Evolutionary conservation across 2,797 vertebrate genomes (phyloP).

Genomic region (Mormyrops boulengeri): DNA sequence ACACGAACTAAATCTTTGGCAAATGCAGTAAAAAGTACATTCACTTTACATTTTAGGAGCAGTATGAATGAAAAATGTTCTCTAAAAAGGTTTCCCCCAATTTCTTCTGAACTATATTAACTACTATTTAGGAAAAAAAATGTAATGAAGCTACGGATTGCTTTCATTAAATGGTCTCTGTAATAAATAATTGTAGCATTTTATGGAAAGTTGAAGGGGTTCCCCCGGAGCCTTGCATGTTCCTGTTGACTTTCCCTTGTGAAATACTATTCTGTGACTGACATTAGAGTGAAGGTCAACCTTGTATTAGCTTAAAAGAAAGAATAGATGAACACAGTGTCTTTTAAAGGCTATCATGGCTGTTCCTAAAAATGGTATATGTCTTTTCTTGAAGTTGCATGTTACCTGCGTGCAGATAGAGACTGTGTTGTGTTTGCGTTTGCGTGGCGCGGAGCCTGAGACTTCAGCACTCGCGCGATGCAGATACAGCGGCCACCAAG

Average conservation of each 20-base stretch:
- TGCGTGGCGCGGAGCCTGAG: conserved; percentile 3
- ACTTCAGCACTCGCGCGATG: not conserved
- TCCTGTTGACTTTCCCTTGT: conserved; percentile 5
- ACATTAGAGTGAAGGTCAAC: conserved; percentile 3
- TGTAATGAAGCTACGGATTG: conserved; percentile 13
- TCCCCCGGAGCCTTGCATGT: not conserved
- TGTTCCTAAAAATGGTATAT: not conserved
- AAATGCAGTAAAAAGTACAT: conserved; percentile 81
- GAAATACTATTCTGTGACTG: conserved; percentile 9
- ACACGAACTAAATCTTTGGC: conserved; percentile 85
- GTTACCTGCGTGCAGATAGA: not conserved
- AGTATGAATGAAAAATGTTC: conserved; percentile 25
- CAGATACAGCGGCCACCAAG: not conserved
- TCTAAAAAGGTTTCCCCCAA: conserved; percentile 25
- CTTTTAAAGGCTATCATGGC: conserved; percentile 19
- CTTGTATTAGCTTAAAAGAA: conserved; percentile 3
- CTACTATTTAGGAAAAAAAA: conserved; percentile 18
- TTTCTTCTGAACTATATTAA: conserved; percentile 28
- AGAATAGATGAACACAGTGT: not conserved
- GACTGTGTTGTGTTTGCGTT: not conserved
- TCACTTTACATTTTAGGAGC: conserved; percentile 62
- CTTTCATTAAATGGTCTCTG: conserved; percentile 15
- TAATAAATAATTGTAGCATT: conserved; percentile 18
- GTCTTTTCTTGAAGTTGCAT: not conserved
- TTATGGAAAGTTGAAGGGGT: conserved; percentile 35